Evolutionary conservation across 2,888 invertebrate species (phyloP), one percentile per base, ranked within the genome.

Genomic region (Lymantria monacha): DNA sequence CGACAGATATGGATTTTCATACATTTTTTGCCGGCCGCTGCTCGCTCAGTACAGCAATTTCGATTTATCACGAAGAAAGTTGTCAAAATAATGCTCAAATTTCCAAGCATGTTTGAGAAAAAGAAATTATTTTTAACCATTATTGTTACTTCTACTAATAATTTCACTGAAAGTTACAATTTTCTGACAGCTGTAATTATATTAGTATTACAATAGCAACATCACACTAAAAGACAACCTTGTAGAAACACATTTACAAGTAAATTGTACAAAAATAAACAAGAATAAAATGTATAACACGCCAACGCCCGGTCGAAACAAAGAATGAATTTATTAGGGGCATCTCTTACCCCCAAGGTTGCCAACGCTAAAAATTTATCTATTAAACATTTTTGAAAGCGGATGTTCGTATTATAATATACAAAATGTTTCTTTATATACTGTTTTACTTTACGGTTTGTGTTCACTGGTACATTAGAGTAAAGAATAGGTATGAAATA

Each of bases 221-320:
- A 43, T 40, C 46, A 11, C 22, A 7, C 14, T 40, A 31, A 42
- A 46, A 42, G 36, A 42, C 42, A 57, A 37, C 48, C 44, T 49
- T 60, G 51, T 46, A 43, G 13, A 40, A 22, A 12, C 40, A 42
- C 15, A 46, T 55, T 46, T 45, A 41, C 45, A 52, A 49, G 43
- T 52, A 36, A 59, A 55, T 59, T 56, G 42, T 47, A 15, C n/a
- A 50, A 50, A n/a, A 48, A 55, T 50, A 59, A 46, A 61, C 50
- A 47, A 30, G 38, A 49, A 44, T 36, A 44, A 59, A 59, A 54
- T 48, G 33, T 50, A 40, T 42, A 36, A 41, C 15, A 10, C 8
- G 33, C 33, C 9, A 33, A 41, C 15, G 13, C 13, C 10, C 9
- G 41, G 40, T 49, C 9, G 38, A 51, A 63, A 53, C 43, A 38